Base-by-base conservation (phyloP, 2,113 vertebrate species). In the Ammospiza caudacuta region DNA sequence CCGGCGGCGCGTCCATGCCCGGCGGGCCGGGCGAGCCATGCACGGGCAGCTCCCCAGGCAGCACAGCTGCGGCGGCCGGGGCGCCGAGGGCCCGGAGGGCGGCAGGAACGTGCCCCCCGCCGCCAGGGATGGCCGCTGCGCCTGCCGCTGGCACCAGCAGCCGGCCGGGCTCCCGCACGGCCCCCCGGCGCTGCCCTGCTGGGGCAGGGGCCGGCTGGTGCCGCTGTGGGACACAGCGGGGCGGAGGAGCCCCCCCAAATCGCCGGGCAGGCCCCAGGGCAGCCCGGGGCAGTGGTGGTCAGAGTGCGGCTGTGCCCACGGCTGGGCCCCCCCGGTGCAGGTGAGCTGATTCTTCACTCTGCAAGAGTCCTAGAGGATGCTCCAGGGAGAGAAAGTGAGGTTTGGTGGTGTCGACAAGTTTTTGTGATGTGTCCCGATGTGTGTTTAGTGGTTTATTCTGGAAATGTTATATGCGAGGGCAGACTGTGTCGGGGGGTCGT, bases 241-340 rank as follows among this genome's bases (percentile, higher is more conserved):
- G 72, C 97, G 97, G 97, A 98, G 94, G 95, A 99, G 98, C 93
- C 98, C 98, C 64, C 96, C 96, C 51, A 97, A 95, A 79, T 83
- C 62, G 41, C 82, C 91, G 16, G 79, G 89, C 41, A 98, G 97
- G 91, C 93, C 96, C 14, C 98, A 96, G 78, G 98, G 97, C 86
- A 84, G 97, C 58, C 98, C 98, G 62, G 98, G 98, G 62, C 98
- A 98, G 77, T 95, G 97, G 96, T 98, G 98, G 97, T 31, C 98
- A 9, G 98, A 98, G n/a, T 98, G 98, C 61, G 87, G 96, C 96
- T 99, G 98, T 75, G 97, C 98, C 59, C 98, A 96, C 49, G 97
- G 97, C 95, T 99, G 98, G 98, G 97, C 97, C 80, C 98, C 98
- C 81, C 91, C 97, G 28, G 95, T 98, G 79, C 99, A 99, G 98